Base-by-base conservation (phyloP, 2,797 vertebrate species). In the Masticophis lateralis region DNA sequence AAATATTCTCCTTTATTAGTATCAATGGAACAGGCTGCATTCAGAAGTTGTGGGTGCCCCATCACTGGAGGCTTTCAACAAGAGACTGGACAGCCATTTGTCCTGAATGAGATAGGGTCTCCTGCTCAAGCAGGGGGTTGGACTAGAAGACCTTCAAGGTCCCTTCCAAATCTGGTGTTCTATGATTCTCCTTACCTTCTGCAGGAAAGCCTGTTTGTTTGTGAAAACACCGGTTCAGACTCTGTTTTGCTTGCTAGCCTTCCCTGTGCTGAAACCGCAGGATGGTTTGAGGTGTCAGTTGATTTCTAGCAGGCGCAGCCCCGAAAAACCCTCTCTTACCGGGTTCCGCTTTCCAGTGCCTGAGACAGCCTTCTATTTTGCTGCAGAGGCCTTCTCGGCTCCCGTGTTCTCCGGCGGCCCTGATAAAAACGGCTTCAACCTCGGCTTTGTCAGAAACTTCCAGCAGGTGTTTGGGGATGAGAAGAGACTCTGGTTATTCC, bases 381-480 rank as follows among this genome's bases (percentile, higher is more conserved):
- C n/a, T 86, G 14, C 93, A 99, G 99, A 99, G 98, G 99, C 99
- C 91, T 99, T 99, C 96, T 99, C 99, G 32, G 98, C 98, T 95
- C 99, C 99, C 2, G 97, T 99, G 79, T 99, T 99, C 97, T 97
- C 98, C 88, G 98, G 93, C 12, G 99, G 99, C 92, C 98, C 98
- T 53, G 99, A 99, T 96, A 99, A 98, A 98, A 99, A 99, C 87
- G 99, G 98, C 86, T 99, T 99, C 97, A 99, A 99, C 89, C 97
- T 99, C 1, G 98, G 99, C 92, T 93, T 99, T 90, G 96, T 98
- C 90, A 98, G 96, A 97, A 99, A 99, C 95, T 97, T 99, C 93
- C 98, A 98, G 95, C 99, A 99, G 95, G 99, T 99, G 86, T 99
- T 99, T 97, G 99, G 99, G 90, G 98, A 99, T 91, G 96, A 99